Evolutionary conservation across 2,797 vertebrate genomes (phyloP), one percentile per base, ranked within the genome.

Genomic region (Carduelis carduelis): DNA sequence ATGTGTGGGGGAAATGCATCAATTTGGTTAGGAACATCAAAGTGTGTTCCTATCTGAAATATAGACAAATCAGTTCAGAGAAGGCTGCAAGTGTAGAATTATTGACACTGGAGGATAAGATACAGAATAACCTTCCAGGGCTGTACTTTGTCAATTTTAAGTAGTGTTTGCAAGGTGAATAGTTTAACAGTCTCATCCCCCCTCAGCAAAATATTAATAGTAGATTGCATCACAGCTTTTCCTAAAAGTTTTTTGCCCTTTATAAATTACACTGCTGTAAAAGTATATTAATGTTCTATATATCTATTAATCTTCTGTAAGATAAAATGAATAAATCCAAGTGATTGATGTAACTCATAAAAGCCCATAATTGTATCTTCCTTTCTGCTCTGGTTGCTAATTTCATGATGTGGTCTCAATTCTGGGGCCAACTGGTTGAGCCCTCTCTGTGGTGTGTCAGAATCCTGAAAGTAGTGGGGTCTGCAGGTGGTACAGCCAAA

Each of bases 1-100:
- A 66, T 8, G 41, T 44, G 76, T 79, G 69, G 41, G 57, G 80
- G 77, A 66, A 90, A 88, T 90, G 83, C 9, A 89, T 94, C 89
- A 86, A 30, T 96, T 95, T 91, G 74, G 37, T 88, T 86, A 59
- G 84, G 34, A 95, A 64, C 87, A 91, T 95, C 95, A 91, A 93
- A 74, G 89, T 82, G 41, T 8, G 11, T 55, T 55, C 26, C 76
- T 72, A 22, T 76, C 76, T 90, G 89, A 92, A 79, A 79, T 84
- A 93, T 0, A 83, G 87, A 87, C 69, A 91, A 55, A 89, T 81
- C 3, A 7, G 85, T 91, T 88, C 84, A 83, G 76, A 52, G 50
- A 60, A 90, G 20, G 56, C 79, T 87, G 37, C 52, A 56, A 86
- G 74, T 86, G 83, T 60, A 66, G 85, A 95, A 77, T 96, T 96